These are phyloP conservation scores for Melieria omissa DNA, from an alignment of 2,888 invertebrate genomes.

Conservation along the genomic window DNA sequence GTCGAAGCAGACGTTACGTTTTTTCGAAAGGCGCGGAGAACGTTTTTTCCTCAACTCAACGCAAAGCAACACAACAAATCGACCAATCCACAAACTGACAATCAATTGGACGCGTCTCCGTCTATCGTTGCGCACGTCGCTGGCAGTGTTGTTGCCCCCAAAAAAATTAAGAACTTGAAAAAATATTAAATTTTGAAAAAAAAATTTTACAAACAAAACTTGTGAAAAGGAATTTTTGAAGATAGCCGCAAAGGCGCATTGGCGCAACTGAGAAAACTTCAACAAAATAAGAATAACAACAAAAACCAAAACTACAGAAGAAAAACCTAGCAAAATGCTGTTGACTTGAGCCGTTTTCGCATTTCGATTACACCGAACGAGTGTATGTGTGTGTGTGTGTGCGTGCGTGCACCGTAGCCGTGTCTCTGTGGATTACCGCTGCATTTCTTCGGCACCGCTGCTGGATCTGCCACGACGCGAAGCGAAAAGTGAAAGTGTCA, in stretches of 20 bases:
- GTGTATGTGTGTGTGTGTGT: constrained; percentile 5
- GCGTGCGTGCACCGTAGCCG: background rate
- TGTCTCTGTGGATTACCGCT: background rate
- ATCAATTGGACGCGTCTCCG: no score
- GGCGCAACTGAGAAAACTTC: background rate
- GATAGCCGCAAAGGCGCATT: background rate
- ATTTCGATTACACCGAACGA: constrained; percentile 15
- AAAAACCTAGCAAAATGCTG: constrained; percentile 9
- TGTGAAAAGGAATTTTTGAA: background rate
- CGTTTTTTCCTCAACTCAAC: constrained; percentile 4
- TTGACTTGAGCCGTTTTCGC: constrained; percentile 12
- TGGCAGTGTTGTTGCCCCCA: no score
- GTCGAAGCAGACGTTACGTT: constrained; percentile 63
- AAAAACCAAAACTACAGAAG: background rate
- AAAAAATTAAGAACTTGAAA: background rate
- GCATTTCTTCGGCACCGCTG: background rate
- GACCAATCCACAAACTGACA: constrained; percentile 2
- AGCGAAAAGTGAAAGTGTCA: constrained; percentile 46
- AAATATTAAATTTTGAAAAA: background rate
- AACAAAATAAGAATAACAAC: background rate
- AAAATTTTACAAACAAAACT: constrained; percentile 2
- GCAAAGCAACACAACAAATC: background rate
- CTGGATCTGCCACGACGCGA: background rate
- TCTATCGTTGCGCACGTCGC: no score
- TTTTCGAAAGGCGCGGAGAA: constrained; percentile 30